phyloP scores from a whole-genome alignment of 1,140 invertebrate species.

The Bombyx mori region DNA sequence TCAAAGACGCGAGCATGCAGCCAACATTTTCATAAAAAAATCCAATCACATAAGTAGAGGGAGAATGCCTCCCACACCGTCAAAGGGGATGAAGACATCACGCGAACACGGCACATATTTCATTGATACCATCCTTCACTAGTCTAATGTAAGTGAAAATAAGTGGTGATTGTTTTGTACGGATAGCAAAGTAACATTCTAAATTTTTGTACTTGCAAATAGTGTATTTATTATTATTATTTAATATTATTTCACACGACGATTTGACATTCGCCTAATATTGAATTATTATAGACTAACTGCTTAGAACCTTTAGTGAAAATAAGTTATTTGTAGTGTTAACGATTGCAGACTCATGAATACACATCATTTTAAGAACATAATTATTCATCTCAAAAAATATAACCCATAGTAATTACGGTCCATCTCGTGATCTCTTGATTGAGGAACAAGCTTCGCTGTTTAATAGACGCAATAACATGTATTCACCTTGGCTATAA shows the following conservation, averaged over 20 bases:
- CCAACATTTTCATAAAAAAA: slow-evolving; percentile 45
- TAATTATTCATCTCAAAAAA: not conserved
- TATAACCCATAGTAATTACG: not conserved
- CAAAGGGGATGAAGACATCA: slow-evolving; percentile 51
- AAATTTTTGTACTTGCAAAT: not conserved
- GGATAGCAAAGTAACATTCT: slow-evolving; percentile 21
- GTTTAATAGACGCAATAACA: not conserved
- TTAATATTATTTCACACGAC: not conserved
- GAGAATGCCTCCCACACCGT: slow-evolving; percentile 16
- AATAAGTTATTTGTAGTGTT: too few species aligned
- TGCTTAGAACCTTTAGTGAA: too few species aligned
- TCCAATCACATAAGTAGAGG: slow-evolving; percentile 57
- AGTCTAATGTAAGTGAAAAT: slow-evolving; percentile 68
- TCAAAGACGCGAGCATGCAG: slow-evolving; percentile 17
- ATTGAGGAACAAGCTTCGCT: not conserved
- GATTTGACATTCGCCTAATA: too few species aligned
- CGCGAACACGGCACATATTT: slow-evolving; percentile 59
- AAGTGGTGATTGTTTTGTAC: slow-evolving; percentile 48
- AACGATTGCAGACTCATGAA: too few species aligned
- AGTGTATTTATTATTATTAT: not conserved
- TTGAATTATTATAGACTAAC: too few species aligned
- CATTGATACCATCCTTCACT: slow-evolving; percentile 59
- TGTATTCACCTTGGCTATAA: not conserved
- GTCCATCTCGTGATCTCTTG: not conserved
- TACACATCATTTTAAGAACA: too few species aligned